phyloP scores from a whole-genome alignment of 2,797 vertebrate species.

The Alfaro cultratus region DNA sequence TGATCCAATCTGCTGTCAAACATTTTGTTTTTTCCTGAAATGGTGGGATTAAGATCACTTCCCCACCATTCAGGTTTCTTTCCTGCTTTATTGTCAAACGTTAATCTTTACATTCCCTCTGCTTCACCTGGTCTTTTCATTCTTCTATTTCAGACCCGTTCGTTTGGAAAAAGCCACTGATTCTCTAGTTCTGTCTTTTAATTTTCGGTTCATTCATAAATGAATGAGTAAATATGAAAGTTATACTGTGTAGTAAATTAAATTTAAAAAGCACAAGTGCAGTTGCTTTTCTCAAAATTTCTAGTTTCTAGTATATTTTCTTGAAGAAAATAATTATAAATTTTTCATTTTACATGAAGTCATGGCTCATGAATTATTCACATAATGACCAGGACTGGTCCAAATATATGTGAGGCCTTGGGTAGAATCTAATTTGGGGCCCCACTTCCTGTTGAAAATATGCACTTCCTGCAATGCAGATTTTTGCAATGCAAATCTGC shows the following conservation, averaged over 20 bases:
- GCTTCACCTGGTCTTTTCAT: neutral
- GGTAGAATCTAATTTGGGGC: too few relatives aligned
- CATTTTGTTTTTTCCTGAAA: neutral
- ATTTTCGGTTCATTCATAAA: neutral
- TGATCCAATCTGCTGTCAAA: neutral
- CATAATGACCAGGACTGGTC: too few relatives aligned
- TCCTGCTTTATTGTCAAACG: neutral
- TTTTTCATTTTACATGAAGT: too few relatives aligned
- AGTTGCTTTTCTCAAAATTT: too few relatives aligned
- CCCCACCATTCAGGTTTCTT: neutral
- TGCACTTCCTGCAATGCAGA: too few relatives aligned
- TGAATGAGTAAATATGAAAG: neutral
- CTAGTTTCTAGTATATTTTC: too few relatives aligned
- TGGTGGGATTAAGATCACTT: neutral
- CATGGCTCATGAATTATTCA: too few relatives aligned
- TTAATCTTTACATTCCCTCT: neutral
- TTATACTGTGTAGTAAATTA: too few relatives aligned
- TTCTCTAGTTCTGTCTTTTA: neutral
- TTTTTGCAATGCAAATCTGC: too few relatives aligned
- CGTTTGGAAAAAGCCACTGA: neutral
- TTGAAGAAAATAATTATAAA: too few relatives aligned
- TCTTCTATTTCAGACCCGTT: neutral
- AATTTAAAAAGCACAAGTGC: too few relatives aligned
- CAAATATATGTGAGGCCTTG: neutral
- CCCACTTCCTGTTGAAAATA: too few relatives aligned